A percentile compares a stretch with the other conserved stretches of the same genome.
Evolutionary conservation across 2,113 vertebrate species (phyloP).

Genomic region (Anhinga anhinga): DNA sequence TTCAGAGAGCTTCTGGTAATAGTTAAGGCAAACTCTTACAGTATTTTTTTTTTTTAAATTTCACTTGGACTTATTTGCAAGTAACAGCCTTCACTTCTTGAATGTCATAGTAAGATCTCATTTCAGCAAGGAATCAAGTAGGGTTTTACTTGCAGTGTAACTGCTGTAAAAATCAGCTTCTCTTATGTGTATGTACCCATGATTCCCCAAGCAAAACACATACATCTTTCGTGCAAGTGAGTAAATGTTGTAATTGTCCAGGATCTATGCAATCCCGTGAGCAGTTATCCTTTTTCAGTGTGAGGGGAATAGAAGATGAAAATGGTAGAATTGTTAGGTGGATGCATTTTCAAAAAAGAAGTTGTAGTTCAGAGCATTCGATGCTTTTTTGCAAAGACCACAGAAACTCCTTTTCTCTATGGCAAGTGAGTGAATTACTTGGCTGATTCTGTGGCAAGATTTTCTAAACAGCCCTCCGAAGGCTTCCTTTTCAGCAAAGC

Average conservation of each 20-base stretch:
- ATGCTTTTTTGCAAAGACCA: background rate
- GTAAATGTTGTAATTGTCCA: background rate
- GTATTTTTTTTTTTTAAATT: background rate
- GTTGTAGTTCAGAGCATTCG: background rate
- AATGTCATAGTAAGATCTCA: background rate
- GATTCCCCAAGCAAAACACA: background rate
- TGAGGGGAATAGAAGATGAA: background rate
- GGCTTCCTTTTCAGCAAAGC: background rate
- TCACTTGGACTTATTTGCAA: background rate
- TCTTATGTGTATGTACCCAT: rapidly evolving
- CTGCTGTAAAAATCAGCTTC: background rate
- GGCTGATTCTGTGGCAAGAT: background rate
- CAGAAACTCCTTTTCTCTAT: background rate
- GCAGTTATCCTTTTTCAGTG: background rate
- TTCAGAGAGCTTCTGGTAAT: background rate
- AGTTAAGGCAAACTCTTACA: background rate
- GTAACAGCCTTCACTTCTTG: background rate
- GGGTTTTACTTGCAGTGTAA: background rate
- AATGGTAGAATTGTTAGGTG: background rate
- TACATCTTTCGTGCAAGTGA: background rate
- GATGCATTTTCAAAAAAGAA: background rate
- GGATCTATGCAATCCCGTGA: background rate
- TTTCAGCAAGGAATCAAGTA: background rate
- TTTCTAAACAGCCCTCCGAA: background rate
- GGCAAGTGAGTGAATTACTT: background rate